phyloP scores from a whole-genome alignment of 1,140 invertebrate genomes.

The Penaeus indicus region DNA sequence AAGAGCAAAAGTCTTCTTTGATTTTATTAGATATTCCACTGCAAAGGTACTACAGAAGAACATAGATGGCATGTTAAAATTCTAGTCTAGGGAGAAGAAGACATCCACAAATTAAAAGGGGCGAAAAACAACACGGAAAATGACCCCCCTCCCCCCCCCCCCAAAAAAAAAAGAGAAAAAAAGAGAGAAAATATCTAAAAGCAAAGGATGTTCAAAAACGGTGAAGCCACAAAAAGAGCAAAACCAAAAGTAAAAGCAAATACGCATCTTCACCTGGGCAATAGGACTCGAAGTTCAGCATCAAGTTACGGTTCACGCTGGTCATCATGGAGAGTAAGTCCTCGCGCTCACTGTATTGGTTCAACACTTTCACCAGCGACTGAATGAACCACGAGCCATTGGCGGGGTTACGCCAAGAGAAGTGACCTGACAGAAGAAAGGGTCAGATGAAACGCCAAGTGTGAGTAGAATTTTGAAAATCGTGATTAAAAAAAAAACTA shows the following conservation, averaged over 20 bases:
- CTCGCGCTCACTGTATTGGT: conserved; percentile 79
- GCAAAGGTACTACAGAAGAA: too few species aligned
- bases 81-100: too few species aligned
- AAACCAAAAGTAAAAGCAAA: background rate
- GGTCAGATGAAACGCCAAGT: background rate
- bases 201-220: background rate
- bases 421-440: conserved; percentile 76
- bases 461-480: background rate
- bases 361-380: conserved; percentile 85
- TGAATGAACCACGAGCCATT: conserved; percentile 97
- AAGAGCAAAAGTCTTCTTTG: too few species aligned
- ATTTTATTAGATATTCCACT: too few species aligned
- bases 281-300: conserved; percentile 91
- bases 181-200: too few species aligned
- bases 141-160: too few species aligned
- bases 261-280: conserved; percentile 75
- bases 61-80: too few species aligned
- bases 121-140: too few species aligned
- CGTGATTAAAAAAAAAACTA: background rate
- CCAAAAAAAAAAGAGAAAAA: too few species aligned
- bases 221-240: background rate
- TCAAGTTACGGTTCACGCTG: conserved; percentile 87
- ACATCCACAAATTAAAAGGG: too few species aligned
- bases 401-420: conserved; percentile 95
- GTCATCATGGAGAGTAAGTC: conserved; percentile 91